Percentiles rank a stretch among this genome's conserved stretches.
Conservation (phyloP, 2,113 vertebrate genomes). For the Alosa alosa region DNA sequence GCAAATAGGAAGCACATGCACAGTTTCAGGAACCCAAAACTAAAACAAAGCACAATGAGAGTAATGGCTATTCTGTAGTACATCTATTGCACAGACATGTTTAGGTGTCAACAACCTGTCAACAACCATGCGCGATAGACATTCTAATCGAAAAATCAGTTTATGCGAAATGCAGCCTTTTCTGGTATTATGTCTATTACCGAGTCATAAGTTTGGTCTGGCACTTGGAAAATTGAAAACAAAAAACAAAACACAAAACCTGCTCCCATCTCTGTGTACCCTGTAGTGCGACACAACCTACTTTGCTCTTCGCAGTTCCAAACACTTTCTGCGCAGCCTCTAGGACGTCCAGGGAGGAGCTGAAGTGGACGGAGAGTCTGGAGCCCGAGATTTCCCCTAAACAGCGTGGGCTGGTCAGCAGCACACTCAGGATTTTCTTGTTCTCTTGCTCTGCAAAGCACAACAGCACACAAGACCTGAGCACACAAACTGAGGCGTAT, state of each 20-base stretch:
- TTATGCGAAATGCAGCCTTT: too few relatives aligned
- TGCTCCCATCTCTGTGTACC: not conserved
- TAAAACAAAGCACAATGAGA: not conserved
- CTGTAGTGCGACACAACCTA: constrained; percentile 57
- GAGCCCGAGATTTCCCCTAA: constrained; percentile 75
- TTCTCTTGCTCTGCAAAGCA: constrained; percentile 72
- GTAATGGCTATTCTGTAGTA: too few relatives aligned
- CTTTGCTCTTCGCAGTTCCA: constrained; percentile 77
- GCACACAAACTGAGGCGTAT: not conserved
- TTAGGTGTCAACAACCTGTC: too few relatives aligned
- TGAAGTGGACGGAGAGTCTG: constrained; percentile 80
- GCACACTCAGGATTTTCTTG: constrained; percentile 75
- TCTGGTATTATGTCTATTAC: too few relatives aligned
- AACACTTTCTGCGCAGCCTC: constrained; percentile 72
- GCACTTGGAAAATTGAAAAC: too few relatives aligned
- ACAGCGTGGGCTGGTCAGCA: constrained; percentile 69
- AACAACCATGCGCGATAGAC: too few relatives aligned
- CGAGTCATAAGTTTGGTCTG: too few relatives aligned
- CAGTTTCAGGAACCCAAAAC: not conserved
- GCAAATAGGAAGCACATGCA: too few relatives aligned
- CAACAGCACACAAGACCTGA: not conserved
- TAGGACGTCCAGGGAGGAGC: constrained; percentile 81
- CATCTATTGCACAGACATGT: too few relatives aligned
- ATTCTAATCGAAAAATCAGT: too few relatives aligned
- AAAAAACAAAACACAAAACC: too few relatives aligned